Evolutionary conservation across 2,113 vertebrate species (phyloP).

Genomic region (Hemiscyllium ocellatum): DNA sequence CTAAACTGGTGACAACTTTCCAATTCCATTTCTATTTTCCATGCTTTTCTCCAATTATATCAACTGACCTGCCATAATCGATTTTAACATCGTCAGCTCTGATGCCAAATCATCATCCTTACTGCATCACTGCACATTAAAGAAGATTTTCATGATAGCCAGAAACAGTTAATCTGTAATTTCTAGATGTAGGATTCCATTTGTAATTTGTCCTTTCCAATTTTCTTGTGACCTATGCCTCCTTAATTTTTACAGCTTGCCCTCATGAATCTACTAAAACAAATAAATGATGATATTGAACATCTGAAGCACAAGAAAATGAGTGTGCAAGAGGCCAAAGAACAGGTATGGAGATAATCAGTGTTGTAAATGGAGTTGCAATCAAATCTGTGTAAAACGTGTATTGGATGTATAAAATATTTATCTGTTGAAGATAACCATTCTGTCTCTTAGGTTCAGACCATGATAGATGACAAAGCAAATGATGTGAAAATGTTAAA

Average conservation of each 20-base stretch:
- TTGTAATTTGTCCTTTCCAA: not conserved
- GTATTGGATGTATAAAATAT: not conserved
- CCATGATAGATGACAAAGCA: slow-evolving; percentile 20
- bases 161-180: not conserved
- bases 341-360: not conserved
- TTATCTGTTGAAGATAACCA: not conserved
- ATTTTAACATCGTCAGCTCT: not conserved
- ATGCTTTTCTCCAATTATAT: not conserved
- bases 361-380: not conserved
- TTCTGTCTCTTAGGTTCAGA: not conserved
- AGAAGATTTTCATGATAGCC: not conserved
- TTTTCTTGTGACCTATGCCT: not conserved
- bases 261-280: not conserved
- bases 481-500: slow-evolving; percentile 28
- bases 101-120: not conserved
- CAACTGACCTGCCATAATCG: not conserved
- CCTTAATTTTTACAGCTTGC: not conserved
- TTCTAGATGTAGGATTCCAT: not conserved
- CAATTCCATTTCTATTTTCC: not conserved
- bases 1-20: not conserved
- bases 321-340: slow-evolving; percentile 6
- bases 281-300: slow-evolving; percentile 17
- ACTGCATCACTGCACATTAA: not conserved
- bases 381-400: not conserved
- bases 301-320: not conserved